Conservation (phyloP, 2,797 vertebrate species). For the Poeciliopsis presidionis region DNA sequence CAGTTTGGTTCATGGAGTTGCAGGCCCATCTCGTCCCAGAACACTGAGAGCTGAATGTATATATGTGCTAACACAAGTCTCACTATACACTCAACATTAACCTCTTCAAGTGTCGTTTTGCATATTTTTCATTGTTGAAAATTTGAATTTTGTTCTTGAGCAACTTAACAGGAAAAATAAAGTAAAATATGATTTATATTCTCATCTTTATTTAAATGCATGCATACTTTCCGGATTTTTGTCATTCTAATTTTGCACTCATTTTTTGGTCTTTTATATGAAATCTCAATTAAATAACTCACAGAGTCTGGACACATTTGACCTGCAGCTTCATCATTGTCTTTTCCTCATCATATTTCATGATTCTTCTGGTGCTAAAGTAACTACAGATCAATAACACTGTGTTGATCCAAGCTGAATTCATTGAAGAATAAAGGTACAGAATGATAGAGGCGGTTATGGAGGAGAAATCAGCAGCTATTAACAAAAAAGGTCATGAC, state of each 20-base stretch:
- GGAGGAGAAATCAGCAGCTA: slow-evolving; percentile 28
- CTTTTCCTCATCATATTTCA: not conserved
- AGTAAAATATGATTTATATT: not conserved
- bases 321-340: not conserved
- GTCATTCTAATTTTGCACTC: not conserved
- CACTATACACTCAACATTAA: no score
- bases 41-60: no score
- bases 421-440: slow-evolving; percentile 21
- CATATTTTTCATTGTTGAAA: not conserved
- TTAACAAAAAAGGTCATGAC: slow-evolving; percentile 30
- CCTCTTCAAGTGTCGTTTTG: no score
- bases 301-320: not conserved
- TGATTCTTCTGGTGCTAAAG: slow-evolving; percentile 3
- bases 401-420: slow-evolving; percentile 19
- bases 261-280: not conserved
- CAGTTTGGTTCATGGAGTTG: no score
- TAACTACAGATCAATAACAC: slow-evolving; percentile 19
- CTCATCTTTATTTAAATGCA: not conserved
- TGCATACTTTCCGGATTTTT: not conserved
- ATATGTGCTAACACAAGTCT: no score
- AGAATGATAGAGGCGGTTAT: slow-evolving; percentile 28
- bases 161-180: no score
- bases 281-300: not conserved
- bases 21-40: no score
- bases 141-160: not conserved